phyloP scores from a whole-genome alignment of 2,113 vertebrate species.

The Morone chrysops region DNA sequence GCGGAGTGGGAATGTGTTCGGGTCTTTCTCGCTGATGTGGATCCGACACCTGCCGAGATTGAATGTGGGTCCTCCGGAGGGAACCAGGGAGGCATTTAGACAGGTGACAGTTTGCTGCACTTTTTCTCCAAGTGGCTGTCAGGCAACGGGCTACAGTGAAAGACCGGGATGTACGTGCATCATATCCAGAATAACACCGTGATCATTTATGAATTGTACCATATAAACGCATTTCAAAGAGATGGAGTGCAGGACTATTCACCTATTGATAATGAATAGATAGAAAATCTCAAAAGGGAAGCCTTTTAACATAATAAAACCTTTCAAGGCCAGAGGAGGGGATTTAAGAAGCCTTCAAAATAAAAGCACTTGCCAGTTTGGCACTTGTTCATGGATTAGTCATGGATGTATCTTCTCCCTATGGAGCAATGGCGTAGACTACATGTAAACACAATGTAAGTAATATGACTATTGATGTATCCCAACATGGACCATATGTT shows the following conservation, averaged over 20 bases:
- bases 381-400: conserved; percentile 29
- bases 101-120: conserved; percentile 50
- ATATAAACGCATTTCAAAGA: not conserved
- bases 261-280: not conserved
- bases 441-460: conserved; percentile 42
- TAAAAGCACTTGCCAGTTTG: conserved; percentile 64
- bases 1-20: not conserved
- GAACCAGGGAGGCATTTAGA: not conserved
- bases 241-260: not conserved
- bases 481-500: conserved; percentile 32
- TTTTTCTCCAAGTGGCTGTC: conserved; percentile 1
- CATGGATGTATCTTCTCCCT: not conserved
- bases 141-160: not conserved
- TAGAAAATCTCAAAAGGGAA: not conserved
- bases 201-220: not conserved
- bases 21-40: conserved; percentile 46
- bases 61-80: not conserved
- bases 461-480: conserved; percentile 35
- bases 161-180: not conserved
- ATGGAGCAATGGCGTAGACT: not conserved
- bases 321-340: conserved; percentile 23
- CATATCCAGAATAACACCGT: not conserved
- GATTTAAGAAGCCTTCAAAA: conserved; percentile 63
- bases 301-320: conserved; percentile 20
- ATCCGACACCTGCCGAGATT: conserved; percentile 63